These are phyloP conservation scores for Hipposideros larvatus DNA, from an alignment of 2,797 vertebrate species.

Conservation along the genomic window DNA sequence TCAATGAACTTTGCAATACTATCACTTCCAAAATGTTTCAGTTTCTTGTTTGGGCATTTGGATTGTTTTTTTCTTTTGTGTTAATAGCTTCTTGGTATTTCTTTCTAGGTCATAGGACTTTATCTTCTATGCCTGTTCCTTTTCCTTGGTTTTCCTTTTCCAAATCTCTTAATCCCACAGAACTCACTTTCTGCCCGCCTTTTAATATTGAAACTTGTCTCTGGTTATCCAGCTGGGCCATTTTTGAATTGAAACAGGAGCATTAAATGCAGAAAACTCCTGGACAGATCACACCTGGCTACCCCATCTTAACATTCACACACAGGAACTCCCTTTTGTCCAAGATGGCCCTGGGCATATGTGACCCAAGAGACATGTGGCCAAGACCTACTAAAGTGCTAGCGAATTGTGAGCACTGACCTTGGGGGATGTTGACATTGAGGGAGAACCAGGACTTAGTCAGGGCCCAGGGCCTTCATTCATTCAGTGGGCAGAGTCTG, in stretches of 20 bases:
- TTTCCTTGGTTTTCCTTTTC: background rate
- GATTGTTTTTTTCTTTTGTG: background rate
- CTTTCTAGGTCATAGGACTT: background rate
- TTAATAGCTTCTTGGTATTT: background rate
- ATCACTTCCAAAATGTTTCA: background rate
- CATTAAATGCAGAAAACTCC: background rate
- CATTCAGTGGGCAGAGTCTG: background rate
- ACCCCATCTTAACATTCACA: background rate
- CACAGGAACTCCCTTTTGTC: background rate
- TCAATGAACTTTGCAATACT: background rate
- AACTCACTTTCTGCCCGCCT: background rate
- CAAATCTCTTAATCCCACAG: background rate
- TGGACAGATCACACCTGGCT: background rate
- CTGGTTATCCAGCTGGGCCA: background rate
- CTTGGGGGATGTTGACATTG: background rate
- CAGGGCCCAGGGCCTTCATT: background rate
- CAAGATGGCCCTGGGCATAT: background rate
- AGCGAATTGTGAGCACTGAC: background rate
- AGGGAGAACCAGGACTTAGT: background rate
- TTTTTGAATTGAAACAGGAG: background rate
- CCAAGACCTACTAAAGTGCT: background rate
- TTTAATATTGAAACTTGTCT: background rate
- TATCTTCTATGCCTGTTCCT: background rate
- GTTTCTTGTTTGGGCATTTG: background rate
- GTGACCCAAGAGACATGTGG: background rate